A percentile compares a stretch with the other conserved stretches of the same genome.
Evolutionary conservation across 1,140 invertebrate genomes (phyloP).

Genomic region (Drosophila insularis): DNA sequence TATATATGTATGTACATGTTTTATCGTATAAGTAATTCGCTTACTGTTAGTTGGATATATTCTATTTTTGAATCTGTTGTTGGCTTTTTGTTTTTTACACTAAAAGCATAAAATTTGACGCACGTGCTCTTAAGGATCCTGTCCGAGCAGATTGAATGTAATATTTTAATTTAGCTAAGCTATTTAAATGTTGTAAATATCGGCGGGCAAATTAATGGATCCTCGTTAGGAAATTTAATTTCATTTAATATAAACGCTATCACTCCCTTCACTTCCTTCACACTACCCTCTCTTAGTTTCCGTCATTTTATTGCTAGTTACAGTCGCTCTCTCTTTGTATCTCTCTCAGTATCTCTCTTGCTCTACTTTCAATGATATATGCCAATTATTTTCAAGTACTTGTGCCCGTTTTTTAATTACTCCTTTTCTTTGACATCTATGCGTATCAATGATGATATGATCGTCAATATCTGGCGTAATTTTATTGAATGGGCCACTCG

Average conservation of each 20-base stretch:
- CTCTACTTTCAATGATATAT: background rate
- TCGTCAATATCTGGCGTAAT: background rate
- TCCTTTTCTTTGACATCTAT: background rate
- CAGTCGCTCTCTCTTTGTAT: background rate
- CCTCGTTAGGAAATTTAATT: slow-evolving; percentile 5
- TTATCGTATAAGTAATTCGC: background rate
- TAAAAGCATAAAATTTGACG: slow-evolving; percentile 1
- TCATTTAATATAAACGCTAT: background rate
- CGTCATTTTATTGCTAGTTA: background rate
- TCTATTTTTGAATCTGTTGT: slow-evolving; percentile 1
- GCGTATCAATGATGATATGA: background rate
- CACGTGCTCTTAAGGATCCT: slow-evolving; percentile 5
- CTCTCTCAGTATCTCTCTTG: background rate
- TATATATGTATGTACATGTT: background rate
- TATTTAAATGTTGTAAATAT: background rate
- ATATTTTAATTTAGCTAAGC: background rate
- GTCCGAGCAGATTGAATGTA: background rate
- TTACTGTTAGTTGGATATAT: background rate
- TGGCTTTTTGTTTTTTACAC: background rate
- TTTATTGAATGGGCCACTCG: background rate
- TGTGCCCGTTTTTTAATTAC: background rate
- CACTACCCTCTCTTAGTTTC: background rate
- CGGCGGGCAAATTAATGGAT: background rate
- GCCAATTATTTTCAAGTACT: background rate
- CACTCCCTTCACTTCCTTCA: background rate